Percentiles rank a stretch among this genome's conserved stretches.
Evolutionary conservation across 2,113 vertebrate species (phyloP).

Genomic region (Strix aluco): DNA sequence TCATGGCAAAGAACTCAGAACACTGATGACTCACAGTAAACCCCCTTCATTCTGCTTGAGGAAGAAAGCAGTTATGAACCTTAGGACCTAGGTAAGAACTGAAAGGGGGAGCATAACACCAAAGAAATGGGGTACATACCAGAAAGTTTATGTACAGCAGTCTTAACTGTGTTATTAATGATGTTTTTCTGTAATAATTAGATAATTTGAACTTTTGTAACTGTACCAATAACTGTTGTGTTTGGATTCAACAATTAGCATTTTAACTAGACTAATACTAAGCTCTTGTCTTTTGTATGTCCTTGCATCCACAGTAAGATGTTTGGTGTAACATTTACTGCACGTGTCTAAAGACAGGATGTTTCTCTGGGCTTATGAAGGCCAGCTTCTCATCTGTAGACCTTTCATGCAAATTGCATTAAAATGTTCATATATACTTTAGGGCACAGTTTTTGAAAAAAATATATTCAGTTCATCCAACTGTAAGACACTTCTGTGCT

Average conservation of each 20-base stretch:
- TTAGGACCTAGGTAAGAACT: neutral
- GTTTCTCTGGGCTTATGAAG: neutral
- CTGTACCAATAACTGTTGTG: neutral
- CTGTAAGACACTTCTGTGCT: neutral
- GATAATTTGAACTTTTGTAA: neutral
- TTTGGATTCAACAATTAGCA: neutral
- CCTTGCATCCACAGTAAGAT: neutral
- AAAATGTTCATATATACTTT: neutral
- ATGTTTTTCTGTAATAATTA: neutral
- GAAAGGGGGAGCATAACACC: neutral
- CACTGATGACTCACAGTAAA: neutral
- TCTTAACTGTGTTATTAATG: neutral
- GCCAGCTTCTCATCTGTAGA: neutral
- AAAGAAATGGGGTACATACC: neutral
- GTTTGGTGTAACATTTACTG: neutral
- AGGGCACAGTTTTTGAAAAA: neutral
- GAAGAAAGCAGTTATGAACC: neutral
- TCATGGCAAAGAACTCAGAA: neutral
- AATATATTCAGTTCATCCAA: neutral
- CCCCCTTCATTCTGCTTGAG: neutral
- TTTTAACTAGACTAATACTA: neutral
- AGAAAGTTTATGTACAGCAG: neutral
- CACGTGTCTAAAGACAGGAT: neutral
- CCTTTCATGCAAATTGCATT: neutral
- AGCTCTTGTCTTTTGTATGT: neutral